These are phyloP conservation scores for Hydrotaea diabolus DNA, from an alignment of 2,888 invertebrate genomes.

Conservation along the genomic window DNA sequence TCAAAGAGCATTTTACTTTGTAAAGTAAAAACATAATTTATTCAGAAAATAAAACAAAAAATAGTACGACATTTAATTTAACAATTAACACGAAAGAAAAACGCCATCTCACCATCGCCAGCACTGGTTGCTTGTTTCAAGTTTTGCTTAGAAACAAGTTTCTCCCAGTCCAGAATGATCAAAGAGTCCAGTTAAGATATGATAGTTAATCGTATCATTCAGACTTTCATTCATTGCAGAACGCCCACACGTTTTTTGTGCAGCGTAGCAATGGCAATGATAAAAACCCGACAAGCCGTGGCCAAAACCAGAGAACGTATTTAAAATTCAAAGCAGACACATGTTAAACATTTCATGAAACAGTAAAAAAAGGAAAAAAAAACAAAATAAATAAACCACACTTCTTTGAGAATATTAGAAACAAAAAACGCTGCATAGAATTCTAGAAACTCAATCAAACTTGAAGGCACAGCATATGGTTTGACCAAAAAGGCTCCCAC, in stretches of 20 bases:
- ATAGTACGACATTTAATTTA: too few species aligned
- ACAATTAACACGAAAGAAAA: not conserved
- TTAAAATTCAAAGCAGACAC: conserved; percentile 28
- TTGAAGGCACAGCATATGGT: conserved; percentile 13
- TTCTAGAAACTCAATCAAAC: conserved; percentile 26
- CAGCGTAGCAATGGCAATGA: conserved; percentile 22
- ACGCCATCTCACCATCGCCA: not conserved
- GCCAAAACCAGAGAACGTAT: not conserved
- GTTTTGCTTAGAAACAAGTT: conserved; percentile 17
- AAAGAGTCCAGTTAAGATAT: conserved; percentile 28
- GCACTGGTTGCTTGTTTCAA: not conserved
- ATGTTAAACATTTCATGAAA: conserved; percentile 27
- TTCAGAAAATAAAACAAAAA: not conserved
- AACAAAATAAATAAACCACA: conserved; percentile 7
- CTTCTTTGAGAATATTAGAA: conserved; percentile 31
- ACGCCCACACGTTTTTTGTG: conserved; percentile 9
- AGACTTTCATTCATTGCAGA: conserved; percentile 14
- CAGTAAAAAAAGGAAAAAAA: too few species aligned
- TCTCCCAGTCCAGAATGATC: conserved; percentile 1
- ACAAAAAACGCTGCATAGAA: not conserved
- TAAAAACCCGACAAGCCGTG: conserved; percentile 1
- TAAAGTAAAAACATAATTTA: not conserved
- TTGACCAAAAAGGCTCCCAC: not conserved
- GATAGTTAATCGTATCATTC: conserved; percentile 24
- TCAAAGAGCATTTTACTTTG: not conserved